A percentile compares a stretch with the other conserved stretches of the same genome.
Evolutionary conservation across 2,888 invertebrate species (phyloP).

Genomic region (Lasioglossum oenotherae): DNA sequence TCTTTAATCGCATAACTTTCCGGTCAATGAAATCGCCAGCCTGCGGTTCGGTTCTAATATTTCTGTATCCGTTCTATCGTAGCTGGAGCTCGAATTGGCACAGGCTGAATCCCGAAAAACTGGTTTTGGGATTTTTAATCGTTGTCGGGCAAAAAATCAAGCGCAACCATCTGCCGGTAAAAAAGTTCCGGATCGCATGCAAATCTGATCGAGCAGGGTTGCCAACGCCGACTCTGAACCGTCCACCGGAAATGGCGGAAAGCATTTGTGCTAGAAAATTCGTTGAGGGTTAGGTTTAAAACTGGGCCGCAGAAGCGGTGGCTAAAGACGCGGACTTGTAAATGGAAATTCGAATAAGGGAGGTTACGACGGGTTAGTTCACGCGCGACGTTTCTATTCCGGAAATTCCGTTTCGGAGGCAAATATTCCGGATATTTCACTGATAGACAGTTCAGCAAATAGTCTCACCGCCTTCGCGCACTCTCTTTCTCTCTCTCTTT

Average conservation of each 20-base stretch:
- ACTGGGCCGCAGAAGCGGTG: not conserved
- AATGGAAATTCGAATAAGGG: constrained; percentile 10
- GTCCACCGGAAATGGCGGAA: not conserved
- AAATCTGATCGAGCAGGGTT: not conserved
- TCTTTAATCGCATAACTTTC: not conserved
- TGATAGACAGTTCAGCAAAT: constrained; percentile 36
- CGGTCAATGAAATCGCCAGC: no score
- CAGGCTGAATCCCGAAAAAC: not conserved
- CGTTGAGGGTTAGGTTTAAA: not conserved
- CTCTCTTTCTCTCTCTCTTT: not conserved
- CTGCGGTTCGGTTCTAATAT: not conserved
- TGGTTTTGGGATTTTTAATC: not conserved
- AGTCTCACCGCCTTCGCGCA: not conserved
- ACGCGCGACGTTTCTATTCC: not conserved
- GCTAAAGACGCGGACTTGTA: not conserved
- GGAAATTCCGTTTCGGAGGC: constrained; percentile 11
- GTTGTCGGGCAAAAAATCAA: not conserved
- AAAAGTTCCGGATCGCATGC: not conserved
- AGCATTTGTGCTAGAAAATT: not conserved
- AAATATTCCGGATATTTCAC: constrained; percentile 26
- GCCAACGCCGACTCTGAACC: not conserved
- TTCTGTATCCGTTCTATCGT: not conserved
- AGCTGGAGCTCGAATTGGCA: not conserved
- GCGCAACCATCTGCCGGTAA: not conserved
- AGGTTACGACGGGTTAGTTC: constrained; percentile 1